Conservation (phyloP, 1,140 invertebrate species). For the Diorhabda elongata region DNA sequence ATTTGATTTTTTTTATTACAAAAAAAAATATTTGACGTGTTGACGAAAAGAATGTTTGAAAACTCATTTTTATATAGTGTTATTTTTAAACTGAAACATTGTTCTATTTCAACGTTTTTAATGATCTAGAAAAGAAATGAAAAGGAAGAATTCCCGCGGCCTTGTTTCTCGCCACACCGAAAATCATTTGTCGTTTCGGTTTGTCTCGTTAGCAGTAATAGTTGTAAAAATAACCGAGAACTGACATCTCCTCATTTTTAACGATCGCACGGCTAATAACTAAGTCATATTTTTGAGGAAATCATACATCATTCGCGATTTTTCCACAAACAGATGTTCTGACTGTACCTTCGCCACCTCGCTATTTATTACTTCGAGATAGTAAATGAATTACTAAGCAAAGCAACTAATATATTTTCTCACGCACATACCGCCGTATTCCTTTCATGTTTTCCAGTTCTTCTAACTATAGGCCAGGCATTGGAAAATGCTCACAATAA, state of each 20-base stretch:
- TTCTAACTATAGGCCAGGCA: no score
- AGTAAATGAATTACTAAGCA: conserved; percentile 6
- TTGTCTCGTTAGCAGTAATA: background rate
- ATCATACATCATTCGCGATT: background rate
- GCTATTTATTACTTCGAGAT: conserved; percentile 11
- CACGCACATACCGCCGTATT: background rate
- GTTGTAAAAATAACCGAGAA: background rate
- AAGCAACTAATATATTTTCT: conserved; percentile 5
- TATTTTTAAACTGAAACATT: no score
- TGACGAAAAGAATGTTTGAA: no score
- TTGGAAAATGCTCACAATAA: no score
- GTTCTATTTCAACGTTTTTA: background rate
- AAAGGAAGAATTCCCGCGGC: background rate
- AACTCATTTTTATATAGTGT: no score
- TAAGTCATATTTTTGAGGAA: background rate
- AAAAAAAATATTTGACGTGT: no score
- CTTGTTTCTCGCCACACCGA: conserved; percentile 1
- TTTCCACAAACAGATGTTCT: conserved; percentile 5
- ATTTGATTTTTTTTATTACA: no score
- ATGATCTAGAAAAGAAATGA: conserved; percentile 1
- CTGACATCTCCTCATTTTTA: background rate
- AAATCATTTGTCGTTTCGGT: conserved; percentile 2
- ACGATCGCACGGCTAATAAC: background rate
- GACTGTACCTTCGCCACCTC: conserved; percentile 7
- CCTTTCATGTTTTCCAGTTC: no score